Conservation (phyloP, 2,113 vertebrate species). For the Scopus umbretta region DNA sequence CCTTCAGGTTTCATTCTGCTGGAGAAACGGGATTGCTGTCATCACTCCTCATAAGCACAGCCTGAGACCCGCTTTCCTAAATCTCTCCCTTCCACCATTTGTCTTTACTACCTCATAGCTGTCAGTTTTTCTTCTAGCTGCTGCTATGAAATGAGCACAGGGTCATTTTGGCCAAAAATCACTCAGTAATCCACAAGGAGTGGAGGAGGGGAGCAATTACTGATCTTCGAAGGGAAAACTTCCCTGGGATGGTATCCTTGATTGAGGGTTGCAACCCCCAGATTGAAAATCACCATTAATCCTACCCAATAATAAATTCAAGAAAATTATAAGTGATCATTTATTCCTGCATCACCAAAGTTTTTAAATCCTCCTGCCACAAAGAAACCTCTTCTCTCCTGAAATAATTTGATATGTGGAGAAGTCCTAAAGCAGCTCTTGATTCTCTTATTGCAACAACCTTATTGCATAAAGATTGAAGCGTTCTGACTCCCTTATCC, state of each 20-base stretch:
- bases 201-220: neutral
- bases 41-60: constrained; percentile 44
- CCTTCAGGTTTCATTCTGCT: constrained; percentile 25
- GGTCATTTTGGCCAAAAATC: neutral
- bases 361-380: neutral
- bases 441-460: neutral
- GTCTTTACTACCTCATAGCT: constrained; percentile 46
- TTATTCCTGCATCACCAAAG: neutral
- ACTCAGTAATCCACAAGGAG: neutral
- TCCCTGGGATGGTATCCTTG: neutral
- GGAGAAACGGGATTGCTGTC: constrained; percentile 35
- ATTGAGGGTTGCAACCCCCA: neutral
- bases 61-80: neutral
- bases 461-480: neutral
- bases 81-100: constrained; percentile 19
- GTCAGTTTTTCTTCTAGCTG: constrained; percentile 22
- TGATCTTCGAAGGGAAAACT: neutral
- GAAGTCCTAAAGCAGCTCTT: neutral
- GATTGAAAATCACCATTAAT: neutral
- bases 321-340: neutral
- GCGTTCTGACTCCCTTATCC: neutral
- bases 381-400: neutral
- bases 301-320: neutral
- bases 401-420: neutral
- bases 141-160: constrained; percentile 1